phyloP scores from a whole-genome alignment of 1,140 invertebrate genomes.

The Drosophila sucinea region DNA sequence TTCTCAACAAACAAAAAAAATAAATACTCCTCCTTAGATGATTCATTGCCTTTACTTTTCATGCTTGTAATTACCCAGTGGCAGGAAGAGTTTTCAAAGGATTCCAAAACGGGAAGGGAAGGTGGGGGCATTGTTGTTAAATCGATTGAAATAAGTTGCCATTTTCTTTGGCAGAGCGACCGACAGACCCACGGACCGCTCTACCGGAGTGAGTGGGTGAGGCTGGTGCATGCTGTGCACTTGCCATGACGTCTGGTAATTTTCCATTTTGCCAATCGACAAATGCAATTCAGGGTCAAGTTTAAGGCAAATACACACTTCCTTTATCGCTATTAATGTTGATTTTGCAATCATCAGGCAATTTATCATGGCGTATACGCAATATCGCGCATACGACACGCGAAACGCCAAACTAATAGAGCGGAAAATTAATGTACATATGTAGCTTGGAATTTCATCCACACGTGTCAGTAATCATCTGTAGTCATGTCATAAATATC shows the following conservation, averaged over 20 bases:
- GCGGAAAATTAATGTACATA: neutral
- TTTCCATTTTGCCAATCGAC: conserved; percentile 39
- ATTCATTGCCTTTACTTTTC: conserved; percentile 26
- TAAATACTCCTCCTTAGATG: neutral
- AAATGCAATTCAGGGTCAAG: conserved; percentile 49
- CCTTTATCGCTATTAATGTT: neutral
- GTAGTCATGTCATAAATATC: neutral
- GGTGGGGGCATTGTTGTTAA: conserved; percentile 44
- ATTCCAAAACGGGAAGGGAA: conserved; percentile 6
- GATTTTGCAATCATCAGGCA: neutral
- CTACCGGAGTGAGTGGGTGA: neutral
- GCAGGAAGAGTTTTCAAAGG: neutral
- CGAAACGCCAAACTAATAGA: conserved; percentile 17
- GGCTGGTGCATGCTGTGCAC: conserved; percentile 41
- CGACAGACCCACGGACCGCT: too few relatives aligned
- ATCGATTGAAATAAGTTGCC: conserved; percentile 41
- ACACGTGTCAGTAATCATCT: conserved; percentile 6
- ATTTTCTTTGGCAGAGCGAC: neutral
- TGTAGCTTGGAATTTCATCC: neutral
- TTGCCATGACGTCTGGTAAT: conserved; percentile 51
- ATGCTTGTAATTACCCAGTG: conserved; percentile 37
- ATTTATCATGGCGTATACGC: conserved; percentile 27
- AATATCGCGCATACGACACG: conserved; percentile 51
- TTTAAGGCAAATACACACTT: conserved; percentile 29
- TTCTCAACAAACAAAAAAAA: neutral